Base-by-base conservation (phyloP, 1,140 invertebrate genomes). In the Chironomus striatipennis region DNA sequence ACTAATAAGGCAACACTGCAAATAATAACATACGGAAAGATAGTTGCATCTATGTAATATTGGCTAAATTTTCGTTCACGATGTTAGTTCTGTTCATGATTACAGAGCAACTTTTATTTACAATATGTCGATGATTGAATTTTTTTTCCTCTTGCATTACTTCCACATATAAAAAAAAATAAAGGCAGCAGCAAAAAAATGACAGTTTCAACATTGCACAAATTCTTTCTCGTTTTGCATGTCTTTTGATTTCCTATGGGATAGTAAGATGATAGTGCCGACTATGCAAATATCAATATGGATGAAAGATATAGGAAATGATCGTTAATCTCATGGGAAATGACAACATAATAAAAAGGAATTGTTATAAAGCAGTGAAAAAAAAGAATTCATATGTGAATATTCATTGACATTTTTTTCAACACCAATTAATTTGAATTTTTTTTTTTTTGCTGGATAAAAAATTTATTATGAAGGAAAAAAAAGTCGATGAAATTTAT, bases 241-340 rank as follows among this genome's bases (percentile, higher is more conserved):
- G 47, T n/a, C 24, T 34, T 57, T 57, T 57, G 47, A 57, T 57
- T 57, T 57, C 47, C 47, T 57, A 5, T n/a, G 47, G 47, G 47
- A 57, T 57, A 15, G n/a, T n/a, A n/a, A n/a, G 47, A 57, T 57
- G 47, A 57, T 57, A 57, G 47, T 57, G 47, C 47, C 47, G 47
- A 57, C 47, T 57, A 57, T 57, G 47, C 47, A 57, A 57, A 57
- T 57, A 57, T 57, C 47, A 57, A 57, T 57, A 57, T 57, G 12
- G 15, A 57, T 57, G 12, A 57, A 57, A 15, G 43, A 47, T 10
- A 47, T 5, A 57, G n/a, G 8, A 57, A 57, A 57, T 12, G n/a
- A 34, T 34, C 24, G 24, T 34, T 34, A 34, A 34, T 34, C 24
- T 34, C 24, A 1, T 34, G 24, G 24, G 24, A 34, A 34, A 34